phyloP scores from a whole-genome alignment of 2,888 invertebrate species.

The Dione juno region DNA sequence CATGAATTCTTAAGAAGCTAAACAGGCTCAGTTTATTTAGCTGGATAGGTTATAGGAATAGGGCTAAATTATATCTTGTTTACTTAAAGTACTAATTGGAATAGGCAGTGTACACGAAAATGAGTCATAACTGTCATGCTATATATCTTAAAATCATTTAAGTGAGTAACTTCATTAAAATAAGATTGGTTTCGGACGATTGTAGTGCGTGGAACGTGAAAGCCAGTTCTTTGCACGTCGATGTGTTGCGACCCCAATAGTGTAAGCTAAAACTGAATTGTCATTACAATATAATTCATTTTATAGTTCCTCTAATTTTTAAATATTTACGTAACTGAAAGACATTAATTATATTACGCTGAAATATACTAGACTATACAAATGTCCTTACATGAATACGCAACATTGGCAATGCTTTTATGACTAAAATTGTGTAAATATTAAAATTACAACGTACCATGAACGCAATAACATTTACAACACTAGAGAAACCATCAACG shows the following conservation, averaged over 20 bases:
- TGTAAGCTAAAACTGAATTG: conserved; percentile 42
- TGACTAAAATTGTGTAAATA: too few relatives aligned
- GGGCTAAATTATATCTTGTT: conserved; percentile 38
- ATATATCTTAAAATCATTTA: conserved; percentile 28
- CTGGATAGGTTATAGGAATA: conserved; percentile 33
- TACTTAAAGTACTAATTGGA: conserved; percentile 30
- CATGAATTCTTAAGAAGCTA: neutral
- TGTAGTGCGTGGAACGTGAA: conserved; percentile 46
- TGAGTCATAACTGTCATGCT: conserved; percentile 24
- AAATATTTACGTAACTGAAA: neutral
- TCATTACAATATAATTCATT: conserved; percentile 41
- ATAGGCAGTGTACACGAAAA: conserved; percentile 20
- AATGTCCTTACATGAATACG: too few relatives aligned
- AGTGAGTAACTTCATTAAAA: conserved; percentile 32
- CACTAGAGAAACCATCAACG: too few relatives aligned
- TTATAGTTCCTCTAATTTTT: conserved; percentile 2
- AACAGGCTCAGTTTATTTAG: neutral
- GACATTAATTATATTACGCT: neutral
- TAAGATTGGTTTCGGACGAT: conserved; percentile 40
- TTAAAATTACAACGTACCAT: too few relatives aligned
- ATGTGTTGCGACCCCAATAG: conserved; percentile 47
- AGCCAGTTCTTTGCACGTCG: conserved; percentile 46
- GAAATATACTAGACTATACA: too few relatives aligned
- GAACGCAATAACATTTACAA: too few relatives aligned
- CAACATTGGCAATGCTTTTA: too few relatives aligned